These are phyloP conservation scores for Triplophysa dalaica DNA, from an alignment of 2,113 vertebrate genomes.

Conservation along the genomic window DNA sequence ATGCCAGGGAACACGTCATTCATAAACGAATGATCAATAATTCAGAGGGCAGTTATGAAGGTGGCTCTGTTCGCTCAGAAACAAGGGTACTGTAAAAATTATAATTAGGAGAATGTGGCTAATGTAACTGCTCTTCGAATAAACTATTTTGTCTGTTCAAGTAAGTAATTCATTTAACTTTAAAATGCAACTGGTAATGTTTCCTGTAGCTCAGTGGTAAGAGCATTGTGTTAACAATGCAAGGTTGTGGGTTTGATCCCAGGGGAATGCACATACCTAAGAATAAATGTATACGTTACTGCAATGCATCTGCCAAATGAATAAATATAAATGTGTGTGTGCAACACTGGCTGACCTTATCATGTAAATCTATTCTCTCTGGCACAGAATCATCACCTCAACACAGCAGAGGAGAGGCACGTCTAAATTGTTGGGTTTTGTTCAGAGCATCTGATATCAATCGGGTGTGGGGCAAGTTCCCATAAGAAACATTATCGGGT, in stretches of 20 bases:
- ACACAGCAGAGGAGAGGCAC: slow-evolving; percentile 48
- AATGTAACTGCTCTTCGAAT: not conserved
- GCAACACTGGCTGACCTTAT: not conserved
- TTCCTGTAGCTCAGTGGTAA: no score
- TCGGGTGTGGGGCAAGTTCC: slow-evolving; percentile 58
- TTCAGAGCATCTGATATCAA: slow-evolving; percentile 66
- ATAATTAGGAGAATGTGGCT: not conserved
- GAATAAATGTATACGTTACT: no score
- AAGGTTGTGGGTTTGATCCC: no score
- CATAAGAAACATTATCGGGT: slow-evolving; percentile 71
- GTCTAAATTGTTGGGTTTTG: slow-evolving; percentile 56
- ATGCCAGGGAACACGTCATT: slow-evolving; percentile 14
- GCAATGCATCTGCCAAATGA: no score
- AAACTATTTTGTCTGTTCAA: not conserved
- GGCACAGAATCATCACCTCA: slow-evolving; percentile 50
- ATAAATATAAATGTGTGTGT: no score
- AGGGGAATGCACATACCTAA: no score
- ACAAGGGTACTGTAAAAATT: not conserved
- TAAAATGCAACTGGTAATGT: no score
- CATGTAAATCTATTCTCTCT: slow-evolving; percentile 1
- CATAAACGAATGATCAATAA: not conserved
- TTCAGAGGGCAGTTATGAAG: not conserved
- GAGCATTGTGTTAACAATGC: no score
- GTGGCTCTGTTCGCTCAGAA: not conserved
- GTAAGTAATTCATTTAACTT: no score